phyloP scores from a whole-genome alignment of 92 coral and sea anemone genomes.

The Umimayanthus kanabou region DNA sequence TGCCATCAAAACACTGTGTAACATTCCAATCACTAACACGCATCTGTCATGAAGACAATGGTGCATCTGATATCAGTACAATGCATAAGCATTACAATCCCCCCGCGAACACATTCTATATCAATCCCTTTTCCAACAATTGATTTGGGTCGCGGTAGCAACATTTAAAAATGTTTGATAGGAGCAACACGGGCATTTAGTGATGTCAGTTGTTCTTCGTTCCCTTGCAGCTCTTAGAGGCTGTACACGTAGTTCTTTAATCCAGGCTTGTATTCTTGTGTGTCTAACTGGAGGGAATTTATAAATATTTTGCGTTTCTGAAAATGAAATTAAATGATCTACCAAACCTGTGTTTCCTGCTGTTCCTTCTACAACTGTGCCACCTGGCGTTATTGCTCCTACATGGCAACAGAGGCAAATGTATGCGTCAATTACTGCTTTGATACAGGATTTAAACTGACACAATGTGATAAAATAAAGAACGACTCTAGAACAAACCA shows the following conservation, averaged over 20 bases:
- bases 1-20: too few species aligned
- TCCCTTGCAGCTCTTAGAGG: background rate
- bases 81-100: too few species aligned
- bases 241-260: background rate
- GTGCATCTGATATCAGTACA: too few species aligned
- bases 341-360: constrained; percentile 94
- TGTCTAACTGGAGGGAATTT: background rate
- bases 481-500: constrained; percentile 51
- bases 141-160: too few species aligned
- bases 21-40: too few species aligned
- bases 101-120: too few species aligned
- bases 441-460: background rate
- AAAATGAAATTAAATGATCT: background rate
- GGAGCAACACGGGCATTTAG: too few species aligned
- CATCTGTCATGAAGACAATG: too few species aligned
- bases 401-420: background rate
- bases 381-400: constrained; percentile 85
- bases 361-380: constrained; percentile 96
- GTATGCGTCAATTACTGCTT: background rate
- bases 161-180: too few species aligned
- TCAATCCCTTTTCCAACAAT: too few species aligned
- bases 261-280: background rate
- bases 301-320: background rate
- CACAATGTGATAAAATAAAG: background rate
- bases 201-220: too few species aligned